phyloP scores from a whole-genome alignment of 2,888 invertebrate species.

The Periphyllus acericola region DNA sequence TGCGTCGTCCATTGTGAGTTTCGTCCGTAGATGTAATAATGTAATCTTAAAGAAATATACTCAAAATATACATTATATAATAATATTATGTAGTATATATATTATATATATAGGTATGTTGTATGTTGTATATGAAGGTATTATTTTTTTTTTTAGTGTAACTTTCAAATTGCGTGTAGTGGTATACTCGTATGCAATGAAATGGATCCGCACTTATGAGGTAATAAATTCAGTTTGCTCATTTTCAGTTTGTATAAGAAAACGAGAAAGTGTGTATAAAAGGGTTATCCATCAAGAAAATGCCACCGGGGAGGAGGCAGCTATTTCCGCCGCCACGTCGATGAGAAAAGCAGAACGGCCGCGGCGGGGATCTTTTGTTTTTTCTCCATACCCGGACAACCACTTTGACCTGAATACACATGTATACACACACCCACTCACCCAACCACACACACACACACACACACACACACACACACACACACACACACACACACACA shows the following conservation, averaged over 20 bases:
- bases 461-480: too few relatives aligned
- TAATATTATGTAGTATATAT: too few relatives aligned
- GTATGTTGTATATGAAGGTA: too few relatives aligned
- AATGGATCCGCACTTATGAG: slow-evolving; percentile 39
- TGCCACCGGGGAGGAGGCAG: slow-evolving; percentile 36
- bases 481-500: too few relatives aligned
- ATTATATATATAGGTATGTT: too few relatives aligned
- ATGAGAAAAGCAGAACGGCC: background rate
- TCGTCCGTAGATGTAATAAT: too few relatives aligned
- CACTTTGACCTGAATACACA: background rate
- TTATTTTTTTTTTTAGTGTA: background rate
- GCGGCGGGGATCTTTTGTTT: slow-evolving; percentile 33
- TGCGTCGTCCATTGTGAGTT: too few relatives aligned
- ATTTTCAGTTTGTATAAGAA: slow-evolving; percentile 14
- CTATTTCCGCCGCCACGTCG: background rate
- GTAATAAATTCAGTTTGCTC: slow-evolving; percentile 49
- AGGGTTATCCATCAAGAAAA: slow-evolving; percentile 52
- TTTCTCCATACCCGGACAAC: slow-evolving; percentile 10
- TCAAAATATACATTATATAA: too few relatives aligned
- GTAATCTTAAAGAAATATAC: too few relatives aligned
- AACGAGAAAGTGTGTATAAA: slow-evolving; percentile 31
- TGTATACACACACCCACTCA: too few relatives aligned
- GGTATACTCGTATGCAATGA: background rate
- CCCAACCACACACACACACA: too few relatives aligned
- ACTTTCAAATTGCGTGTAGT: background rate